Conservation (phyloP, 2,797 vertebrate genomes). For the Liparis tanakae region DNA sequence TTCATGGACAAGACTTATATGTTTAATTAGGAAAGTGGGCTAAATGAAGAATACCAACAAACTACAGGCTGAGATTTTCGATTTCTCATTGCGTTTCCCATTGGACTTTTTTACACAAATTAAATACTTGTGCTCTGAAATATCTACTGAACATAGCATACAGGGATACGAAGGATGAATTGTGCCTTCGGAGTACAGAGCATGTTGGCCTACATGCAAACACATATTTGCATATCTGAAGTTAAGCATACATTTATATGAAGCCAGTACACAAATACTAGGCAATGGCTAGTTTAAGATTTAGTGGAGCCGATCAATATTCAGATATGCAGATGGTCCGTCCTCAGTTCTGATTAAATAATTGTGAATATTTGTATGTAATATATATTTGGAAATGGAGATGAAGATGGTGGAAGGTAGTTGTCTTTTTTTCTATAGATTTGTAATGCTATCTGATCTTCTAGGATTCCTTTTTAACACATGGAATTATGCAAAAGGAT, state of each 20-base stretch:
- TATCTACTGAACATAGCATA: not conserved
- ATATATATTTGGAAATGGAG: conserved; percentile 6
- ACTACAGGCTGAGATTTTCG: not conserved
- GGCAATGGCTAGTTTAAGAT: conserved; percentile 1
- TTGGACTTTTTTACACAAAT: conserved; percentile 4
- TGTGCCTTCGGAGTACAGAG: not conserved
- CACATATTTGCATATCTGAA: not conserved
- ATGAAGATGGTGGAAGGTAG: not conserved
- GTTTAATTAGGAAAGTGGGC: conserved; percentile 19
- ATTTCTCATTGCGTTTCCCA: conserved; percentile 4
- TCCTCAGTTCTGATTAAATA: conserved; percentile 27
- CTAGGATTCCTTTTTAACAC: not conserved
- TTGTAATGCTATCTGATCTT: conserved; percentile 39
- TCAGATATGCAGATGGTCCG: conserved; percentile 21
- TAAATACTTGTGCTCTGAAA: not conserved
- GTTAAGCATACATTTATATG: not conserved
- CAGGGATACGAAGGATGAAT: not conserved
- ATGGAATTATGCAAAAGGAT: conserved; percentile 25
- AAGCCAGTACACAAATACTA: not conserved
- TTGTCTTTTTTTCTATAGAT: conserved; percentile 22
- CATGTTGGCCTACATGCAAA: not conserved
- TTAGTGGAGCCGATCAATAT: conserved; percentile 15
- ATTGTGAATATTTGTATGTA: not conserved
- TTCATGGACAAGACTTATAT: conserved; percentile 25
- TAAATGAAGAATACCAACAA: conserved; percentile 14